Conservation (phyloP, 2,797 vertebrate species). For the Crax fasciolata region DNA sequence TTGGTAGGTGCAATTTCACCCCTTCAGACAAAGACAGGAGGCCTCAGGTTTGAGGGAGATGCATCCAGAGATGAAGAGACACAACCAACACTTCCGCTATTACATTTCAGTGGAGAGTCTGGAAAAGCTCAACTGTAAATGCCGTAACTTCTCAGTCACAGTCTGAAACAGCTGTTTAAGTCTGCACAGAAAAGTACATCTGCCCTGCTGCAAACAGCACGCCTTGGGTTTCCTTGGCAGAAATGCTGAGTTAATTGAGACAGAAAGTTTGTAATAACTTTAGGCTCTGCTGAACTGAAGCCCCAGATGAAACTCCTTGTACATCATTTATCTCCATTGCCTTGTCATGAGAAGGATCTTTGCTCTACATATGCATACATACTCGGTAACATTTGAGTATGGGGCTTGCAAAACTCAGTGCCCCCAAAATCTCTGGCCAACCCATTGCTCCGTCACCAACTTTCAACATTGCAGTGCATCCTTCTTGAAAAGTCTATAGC, state of each 20-base stretch:
- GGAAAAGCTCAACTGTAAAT: conserved; percentile 40
- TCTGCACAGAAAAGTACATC: neutral
- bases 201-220: conserved; percentile 15
- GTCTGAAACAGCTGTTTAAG: conserved; percentile 35
- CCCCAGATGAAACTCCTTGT: neutral
- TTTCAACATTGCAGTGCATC: neutral
- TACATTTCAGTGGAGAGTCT: neutral
- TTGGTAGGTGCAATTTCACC: neutral
- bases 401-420: neutral
- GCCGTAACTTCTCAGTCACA: neutral
- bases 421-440: neutral
- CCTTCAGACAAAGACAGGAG: neutral
- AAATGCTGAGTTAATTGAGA: conserved; percentile 55
- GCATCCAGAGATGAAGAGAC: neutral
- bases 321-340: conserved; percentile 4
- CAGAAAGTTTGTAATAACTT: conserved; percentile 1
- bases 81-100: neutral
- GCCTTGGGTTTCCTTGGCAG: conserved; percentile 13
- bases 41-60: neutral
- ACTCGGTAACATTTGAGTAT: neutral
- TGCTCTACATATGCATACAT: neutral
- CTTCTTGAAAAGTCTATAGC: neutral
- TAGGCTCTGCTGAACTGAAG: neutral
- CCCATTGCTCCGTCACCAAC: neutral
- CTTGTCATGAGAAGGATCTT: conserved; percentile 14